Percentiles rank a stretch among this genome's conserved stretches.
Evolutionary conservation across 2,113 vertebrate species (phyloP).

Genomic region (Murina feae): DNA sequence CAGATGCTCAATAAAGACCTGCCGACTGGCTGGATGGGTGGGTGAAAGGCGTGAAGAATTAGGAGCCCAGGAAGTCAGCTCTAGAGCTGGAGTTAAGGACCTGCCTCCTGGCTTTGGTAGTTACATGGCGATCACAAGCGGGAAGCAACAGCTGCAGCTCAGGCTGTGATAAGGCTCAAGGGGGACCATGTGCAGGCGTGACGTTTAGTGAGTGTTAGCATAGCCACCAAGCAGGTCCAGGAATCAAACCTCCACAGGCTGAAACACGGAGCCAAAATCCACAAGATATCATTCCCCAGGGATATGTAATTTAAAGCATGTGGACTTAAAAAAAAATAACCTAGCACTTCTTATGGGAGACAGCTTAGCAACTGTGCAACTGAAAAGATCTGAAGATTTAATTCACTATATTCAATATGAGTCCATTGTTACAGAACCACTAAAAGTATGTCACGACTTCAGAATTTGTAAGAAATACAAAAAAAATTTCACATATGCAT

Average conservation of each 20-base stretch:
- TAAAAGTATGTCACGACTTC: background rate
- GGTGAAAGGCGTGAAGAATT: background rate
- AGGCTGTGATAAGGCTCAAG: background rate
- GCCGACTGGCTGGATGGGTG: too few relatives aligned
- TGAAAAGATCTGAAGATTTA: background rate
- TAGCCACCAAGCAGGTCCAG: background rate
- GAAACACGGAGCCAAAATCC: background rate
- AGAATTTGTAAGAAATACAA: background rate
- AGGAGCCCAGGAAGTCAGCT: too few relatives aligned
- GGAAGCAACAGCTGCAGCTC: background rate
- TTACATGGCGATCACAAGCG: rapidly evolving
- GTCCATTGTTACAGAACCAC: background rate
- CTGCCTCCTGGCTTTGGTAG: background rate
- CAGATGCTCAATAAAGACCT: background rate
- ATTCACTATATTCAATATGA: background rate
- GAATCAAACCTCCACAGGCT: background rate
- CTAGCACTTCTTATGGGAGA: background rate
- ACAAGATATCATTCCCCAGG: background rate
- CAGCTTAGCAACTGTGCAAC: background rate
- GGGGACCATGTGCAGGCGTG: rapidly evolving
- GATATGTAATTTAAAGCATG: background rate
- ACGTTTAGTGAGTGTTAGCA: background rate
- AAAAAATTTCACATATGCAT: background rate
- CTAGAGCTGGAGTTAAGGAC: rapidly evolving
- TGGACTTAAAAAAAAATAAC: background rate